Base-by-base conservation (phyloP, 2,113 vertebrate species). In the Poeciliopsis prolifica region DNA sequence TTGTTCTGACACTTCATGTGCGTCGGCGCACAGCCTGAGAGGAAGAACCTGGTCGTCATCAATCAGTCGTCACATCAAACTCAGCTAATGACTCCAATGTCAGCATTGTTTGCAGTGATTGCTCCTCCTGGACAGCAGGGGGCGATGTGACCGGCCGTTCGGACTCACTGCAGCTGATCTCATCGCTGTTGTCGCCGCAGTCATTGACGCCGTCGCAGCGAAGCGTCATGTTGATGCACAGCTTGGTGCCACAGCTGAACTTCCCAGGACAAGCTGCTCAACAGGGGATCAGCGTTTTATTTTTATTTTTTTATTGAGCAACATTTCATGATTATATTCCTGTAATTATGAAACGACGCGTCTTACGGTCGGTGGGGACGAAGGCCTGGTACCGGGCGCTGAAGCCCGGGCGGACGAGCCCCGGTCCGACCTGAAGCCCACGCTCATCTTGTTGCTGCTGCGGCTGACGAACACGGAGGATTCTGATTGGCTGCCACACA, bases 181-280 rank as follows among this genome's bases (percentile, higher is more conserved):
- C 97, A 0, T 99, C 97, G 0, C 94, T 97, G 92, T 75, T 61
- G 1, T 98, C 97, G 0, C 94, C 91, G 0, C 98, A 99, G 92
- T 98, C 97, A 1, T 95, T 72, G 94, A 95, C 96, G 11, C 97
- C 97, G 0, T 99, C 97, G 0, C 97, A 99, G 51, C 86, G 86
- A 90, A 95, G 92, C 2, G 73, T 64, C 0, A 6, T 60, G 30
- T 74, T 78, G 3, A 98, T 93, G 79, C 98, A 99, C 12, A 95
- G 92, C 58, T 96, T 95, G 0, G 93, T 96, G 48, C 82, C 83
- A 78, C 97, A 99, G 75, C 90, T 79, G 78, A 97, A 98, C 84
- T 87, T 91, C 6, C 93, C 82, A 0, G 89, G 68, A 48, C 91
- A 91, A 22, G 86, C 89, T 91, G 81, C 3, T 0, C n/a, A 3